phyloP scores from a whole-genome alignment of 2,888 invertebrate genomes.

The Pycnomerus fuliginosus region DNA sequence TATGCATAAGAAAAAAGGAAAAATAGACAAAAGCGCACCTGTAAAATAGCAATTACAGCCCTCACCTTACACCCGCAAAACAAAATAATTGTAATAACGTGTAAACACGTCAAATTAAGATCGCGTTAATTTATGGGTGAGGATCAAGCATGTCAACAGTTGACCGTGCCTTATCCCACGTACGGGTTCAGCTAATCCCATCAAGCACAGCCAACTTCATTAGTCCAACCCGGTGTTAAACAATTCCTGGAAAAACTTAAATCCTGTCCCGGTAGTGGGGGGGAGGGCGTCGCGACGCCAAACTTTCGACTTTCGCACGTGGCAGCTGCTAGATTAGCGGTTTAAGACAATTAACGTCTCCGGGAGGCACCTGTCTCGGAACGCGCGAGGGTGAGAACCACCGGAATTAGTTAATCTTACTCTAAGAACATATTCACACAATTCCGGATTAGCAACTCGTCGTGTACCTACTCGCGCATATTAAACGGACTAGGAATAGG shows the following conservation, averaged over 20 bases:
- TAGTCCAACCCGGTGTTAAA: slow-evolving; percentile 42
- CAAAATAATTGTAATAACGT: too few relatives aligned
- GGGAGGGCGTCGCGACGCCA: too few relatives aligned
- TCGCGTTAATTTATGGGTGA: too few relatives aligned
- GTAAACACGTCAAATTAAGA: too few relatives aligned
- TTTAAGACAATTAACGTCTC: slow-evolving; percentile 44
- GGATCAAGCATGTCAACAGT: too few relatives aligned
- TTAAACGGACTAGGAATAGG: slow-evolving; percentile 24
- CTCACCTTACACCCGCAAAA: too few relatives aligned
- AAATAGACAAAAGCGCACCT: too few relatives aligned
- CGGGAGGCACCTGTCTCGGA: slow-evolving; percentile 22
- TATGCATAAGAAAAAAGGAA: too few relatives aligned
- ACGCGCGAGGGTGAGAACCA: slow-evolving; percentile 5
- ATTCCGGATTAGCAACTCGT: slow-evolving; percentile 36
- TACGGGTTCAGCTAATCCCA: slow-evolving; percentile 35
- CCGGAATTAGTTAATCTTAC: slow-evolving; percentile 31
- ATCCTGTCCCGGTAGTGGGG: too few relatives aligned
- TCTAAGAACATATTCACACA: slow-evolving; percentile 34
- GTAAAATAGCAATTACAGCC: too few relatives aligned
- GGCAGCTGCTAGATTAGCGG: slow-evolving; percentile 45
- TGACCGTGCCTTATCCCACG: neutral
- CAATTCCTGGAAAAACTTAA: too few relatives aligned
- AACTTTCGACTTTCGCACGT: too few relatives aligned
- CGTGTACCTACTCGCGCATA: slow-evolving; percentile 29
- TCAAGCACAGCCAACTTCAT: slow-evolving; percentile 44